Percentiles rank a stretch among this genome's conserved stretches.
Conservation (phyloP, 2,888 invertebrate species). For the Synanthedon andrenaeformis region DNA sequence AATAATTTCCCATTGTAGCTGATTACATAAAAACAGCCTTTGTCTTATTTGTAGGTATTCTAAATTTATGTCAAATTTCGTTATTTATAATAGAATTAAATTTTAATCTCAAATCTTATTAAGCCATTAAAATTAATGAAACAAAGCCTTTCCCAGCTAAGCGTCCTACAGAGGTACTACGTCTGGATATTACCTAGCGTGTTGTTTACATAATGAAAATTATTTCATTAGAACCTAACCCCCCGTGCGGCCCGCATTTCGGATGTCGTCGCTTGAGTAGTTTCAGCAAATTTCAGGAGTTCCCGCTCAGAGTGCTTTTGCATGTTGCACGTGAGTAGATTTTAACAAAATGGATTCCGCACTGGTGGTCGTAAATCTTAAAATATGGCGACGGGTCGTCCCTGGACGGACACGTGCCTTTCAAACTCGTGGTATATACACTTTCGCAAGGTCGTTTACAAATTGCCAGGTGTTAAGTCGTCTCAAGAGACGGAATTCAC, state of each 20-base stretch:
- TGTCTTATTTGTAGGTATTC: too few relatives aligned
- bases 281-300: slow-evolving; percentile 34
- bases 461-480: not conserved
- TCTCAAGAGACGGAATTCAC: not conserved
- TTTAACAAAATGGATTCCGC: slow-evolving; percentile 47
- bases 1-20: too few relatives aligned
- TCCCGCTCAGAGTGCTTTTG: slow-evolving; percentile 54
- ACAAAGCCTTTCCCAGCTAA: not conserved
- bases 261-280: slow-evolving; percentile 27
- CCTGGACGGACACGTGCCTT: slow-evolving; percentile 36
- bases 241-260: slow-evolving; percentile 19
- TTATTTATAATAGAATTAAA: not conserved
- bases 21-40: too few relatives aligned
- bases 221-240: slow-evolving; percentile 27
- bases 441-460: not conserved
- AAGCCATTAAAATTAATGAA: not conserved
- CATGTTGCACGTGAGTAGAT: slow-evolving; percentile 49
- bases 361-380: slow-evolving; percentile 41
- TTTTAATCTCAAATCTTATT: not conserved
- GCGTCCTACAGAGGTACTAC: not conserved
- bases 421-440: slow-evolving; percentile 13
- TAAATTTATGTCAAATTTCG: not conserved
- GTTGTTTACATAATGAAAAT: slow-evolving; percentile 25
- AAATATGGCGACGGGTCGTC: slow-evolving; percentile 34
- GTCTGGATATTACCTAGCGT: slow-evolving; percentile 1